These are phyloP conservation scores for Chrysotoxum bicinctum DNA, from an alignment of 2,888 invertebrate genomes.

Conservation along the genomic window DNA sequence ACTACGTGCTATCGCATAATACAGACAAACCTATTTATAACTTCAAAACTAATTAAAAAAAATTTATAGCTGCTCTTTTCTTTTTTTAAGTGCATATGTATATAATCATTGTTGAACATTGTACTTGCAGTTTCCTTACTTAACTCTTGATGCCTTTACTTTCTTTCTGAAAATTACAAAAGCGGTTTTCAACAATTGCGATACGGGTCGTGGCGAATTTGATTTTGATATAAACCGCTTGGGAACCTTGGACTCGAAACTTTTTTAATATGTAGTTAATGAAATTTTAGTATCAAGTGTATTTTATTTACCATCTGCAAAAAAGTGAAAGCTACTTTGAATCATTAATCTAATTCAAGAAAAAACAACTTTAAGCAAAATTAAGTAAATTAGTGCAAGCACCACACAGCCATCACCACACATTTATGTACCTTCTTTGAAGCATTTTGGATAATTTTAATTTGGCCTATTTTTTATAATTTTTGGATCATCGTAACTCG, in stretches of 20 bases:
- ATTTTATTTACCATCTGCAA: not conserved
- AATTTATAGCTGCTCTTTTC: slow-evolving; percentile 7
- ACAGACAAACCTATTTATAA: slow-evolving; percentile 15
- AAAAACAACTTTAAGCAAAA: slow-evolving; percentile 8
- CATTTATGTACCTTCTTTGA: not conserved
- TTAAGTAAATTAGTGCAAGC: slow-evolving; percentile 56
- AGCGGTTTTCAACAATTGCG: not conserved
- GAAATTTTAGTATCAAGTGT: not conserved
- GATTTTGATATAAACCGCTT: not conserved
- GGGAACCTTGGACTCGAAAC: not conserved
- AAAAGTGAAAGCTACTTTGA: slow-evolving; percentile 47
- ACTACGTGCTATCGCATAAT: slow-evolving; percentile 68
- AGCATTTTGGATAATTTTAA: slow-evolving; percentile 20
- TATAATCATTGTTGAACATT: not conserved
- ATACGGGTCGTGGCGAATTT: not conserved
- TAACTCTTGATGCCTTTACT: not conserved
- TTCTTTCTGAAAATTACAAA: not conserved
- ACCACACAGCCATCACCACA: slow-evolving; percentile 54
- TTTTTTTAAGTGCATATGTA: not conserved
- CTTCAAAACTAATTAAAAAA: slow-evolving; percentile 44
- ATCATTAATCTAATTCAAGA: not conserved
- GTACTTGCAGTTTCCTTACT: not conserved
- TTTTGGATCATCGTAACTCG: slow-evolving; percentile 38
- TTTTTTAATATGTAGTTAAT: not conserved
- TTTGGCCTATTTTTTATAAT: slow-evolving; percentile 51